Conservation (phyloP, 2,888 invertebrate genomes). For the Eristalis intricaria region DNA sequence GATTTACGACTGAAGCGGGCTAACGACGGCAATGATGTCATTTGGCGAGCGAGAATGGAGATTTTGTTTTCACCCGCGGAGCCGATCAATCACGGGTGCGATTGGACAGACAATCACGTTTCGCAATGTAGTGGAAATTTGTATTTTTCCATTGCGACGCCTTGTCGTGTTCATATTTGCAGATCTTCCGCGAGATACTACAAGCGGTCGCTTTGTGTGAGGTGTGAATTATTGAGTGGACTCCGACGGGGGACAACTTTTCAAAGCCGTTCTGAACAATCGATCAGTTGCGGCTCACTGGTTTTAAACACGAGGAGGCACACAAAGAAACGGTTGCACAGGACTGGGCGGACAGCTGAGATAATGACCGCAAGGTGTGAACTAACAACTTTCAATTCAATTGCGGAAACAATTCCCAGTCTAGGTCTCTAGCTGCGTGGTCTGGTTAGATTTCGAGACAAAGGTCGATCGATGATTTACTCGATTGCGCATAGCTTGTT, state of each 20-base stretch:
- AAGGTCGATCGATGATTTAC: not conserved
- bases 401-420: too few relatives aligned
- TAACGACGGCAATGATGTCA: slow-evolving; percentile 46
- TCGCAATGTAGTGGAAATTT: not conserved
- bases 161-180: not conserved
- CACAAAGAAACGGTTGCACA: not conserved
- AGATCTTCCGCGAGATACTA: not conserved
- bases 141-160: not conserved
- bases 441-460: not conserved
- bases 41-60: not conserved
- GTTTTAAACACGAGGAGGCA: not conserved
- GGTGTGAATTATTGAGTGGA: not conserved
- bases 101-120: not conserved
- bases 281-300: not conserved
- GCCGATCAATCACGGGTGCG: not conserved
- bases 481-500: not conserved
- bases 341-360: not conserved
- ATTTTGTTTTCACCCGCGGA: not conserved
- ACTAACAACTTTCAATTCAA: too few relatives aligned
- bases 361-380: not conserved
- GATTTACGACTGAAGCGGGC: slow-evolving; percentile 9
- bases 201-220: not conserved
- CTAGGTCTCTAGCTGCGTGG: too few relatives aligned
- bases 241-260: not conserved
- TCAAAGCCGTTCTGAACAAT: not conserved